Base-by-base conservation (phyloP, 2,797 vertebrate species). In the Paguma larvata region DNA sequence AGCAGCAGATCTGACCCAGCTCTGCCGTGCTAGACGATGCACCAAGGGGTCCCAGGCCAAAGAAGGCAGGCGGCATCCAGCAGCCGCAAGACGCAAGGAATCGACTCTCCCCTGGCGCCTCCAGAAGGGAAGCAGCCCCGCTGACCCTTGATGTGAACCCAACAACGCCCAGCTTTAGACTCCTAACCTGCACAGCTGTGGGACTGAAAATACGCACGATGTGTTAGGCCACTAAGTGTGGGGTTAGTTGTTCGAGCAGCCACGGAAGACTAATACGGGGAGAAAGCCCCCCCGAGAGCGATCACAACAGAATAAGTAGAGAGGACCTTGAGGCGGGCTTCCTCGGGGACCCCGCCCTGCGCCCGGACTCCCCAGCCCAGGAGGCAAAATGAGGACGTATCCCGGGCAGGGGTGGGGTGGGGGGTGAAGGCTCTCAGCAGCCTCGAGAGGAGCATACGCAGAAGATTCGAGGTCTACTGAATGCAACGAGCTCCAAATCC, bases 1-100 rank as follows among this genome's bases (percentile, higher is more conserved):
- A 12, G 4, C 27, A 9, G 3, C 59, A 85, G 13, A 3, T 6
- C 0, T 11, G 21, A 38, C 15, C 59, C 44, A 9, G 5, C 15
- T 0, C 0, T 1, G 30, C 15, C 0, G 21, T 16, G 30, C 2
- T 1, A 10, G 5, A 0, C 7, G 56, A 2, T 0, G 2, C 5
- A 53, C 2, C 38, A 48, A 38, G 16, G 23, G 9, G 14, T 44
- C 32, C 2, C 0, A 34, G 32, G 34, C 30, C 15, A 21, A 34
- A 34, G 44, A 11, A 30, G 2, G 7, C 12, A 3, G 12, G 38
- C 32, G 1, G 18, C n/a, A 67, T 68, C 62, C 11, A n/a, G 46
- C 25, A 68, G 25, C 7, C 3, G 1, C 12, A 14, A 30, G 19
- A 38, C 12, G 2, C 46, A 4, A 41, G 46, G 10, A n/a, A 19